A percentile compares a stretch with the other conserved stretches of the same genome.
These are phyloP conservation scores for Hyposoter didymator DNA, from an alignment of 2,888 invertebrate species.

Conservation along the genomic window DNA sequence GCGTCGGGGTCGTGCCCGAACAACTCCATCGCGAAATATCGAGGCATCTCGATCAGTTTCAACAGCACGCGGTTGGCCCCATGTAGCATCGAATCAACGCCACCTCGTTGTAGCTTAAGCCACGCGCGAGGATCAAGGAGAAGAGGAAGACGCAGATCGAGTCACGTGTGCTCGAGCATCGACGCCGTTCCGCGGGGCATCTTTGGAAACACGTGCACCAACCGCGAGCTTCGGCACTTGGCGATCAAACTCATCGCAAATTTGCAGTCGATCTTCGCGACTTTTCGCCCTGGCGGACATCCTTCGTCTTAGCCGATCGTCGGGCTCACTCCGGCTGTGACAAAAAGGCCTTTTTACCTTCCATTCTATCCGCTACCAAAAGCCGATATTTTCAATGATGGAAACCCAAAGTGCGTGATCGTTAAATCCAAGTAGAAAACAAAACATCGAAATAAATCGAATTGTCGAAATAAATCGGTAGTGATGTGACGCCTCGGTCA, in stretches of 20 bases:
- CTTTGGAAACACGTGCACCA: neutral
- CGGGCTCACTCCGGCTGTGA: constrained; percentile 68
- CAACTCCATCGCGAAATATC: constrained; percentile 88
- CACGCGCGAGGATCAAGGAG: constrained; percentile 25
- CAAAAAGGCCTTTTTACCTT: constrained; percentile 23
- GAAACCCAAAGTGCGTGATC: constrained; percentile 66
- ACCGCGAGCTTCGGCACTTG: neutral
- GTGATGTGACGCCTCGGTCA: constrained; percentile 47
- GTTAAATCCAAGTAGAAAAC: constrained; percentile 14
- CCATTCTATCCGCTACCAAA: neutral
- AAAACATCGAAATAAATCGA: constrained; percentile 27
- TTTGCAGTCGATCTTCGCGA: neutral
- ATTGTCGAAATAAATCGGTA: constrained; percentile 32
- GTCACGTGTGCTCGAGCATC: constrained; percentile 1
- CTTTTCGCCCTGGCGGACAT: neutral
- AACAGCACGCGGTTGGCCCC: constrained; percentile 83
- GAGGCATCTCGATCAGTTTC: constrained; percentile 88
- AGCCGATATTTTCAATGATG: constrained; percentile 3
- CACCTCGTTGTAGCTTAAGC: constrained; percentile 37
- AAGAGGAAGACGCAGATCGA: constrained; percentile 23
- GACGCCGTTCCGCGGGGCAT: neutral
- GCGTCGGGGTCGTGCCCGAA: constrained; percentile 89
- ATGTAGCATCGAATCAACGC: constrained; percentile 78
- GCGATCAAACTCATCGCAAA: neutral
- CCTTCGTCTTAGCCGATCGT: neutral